A percentile compares a stretch with the other conserved stretches of the same genome.
These are phyloP conservation scores for Acanthurus lineatus DNA, from an alignment of 2,797 vertebrate genomes.

Conservation along the genomic window DNA sequence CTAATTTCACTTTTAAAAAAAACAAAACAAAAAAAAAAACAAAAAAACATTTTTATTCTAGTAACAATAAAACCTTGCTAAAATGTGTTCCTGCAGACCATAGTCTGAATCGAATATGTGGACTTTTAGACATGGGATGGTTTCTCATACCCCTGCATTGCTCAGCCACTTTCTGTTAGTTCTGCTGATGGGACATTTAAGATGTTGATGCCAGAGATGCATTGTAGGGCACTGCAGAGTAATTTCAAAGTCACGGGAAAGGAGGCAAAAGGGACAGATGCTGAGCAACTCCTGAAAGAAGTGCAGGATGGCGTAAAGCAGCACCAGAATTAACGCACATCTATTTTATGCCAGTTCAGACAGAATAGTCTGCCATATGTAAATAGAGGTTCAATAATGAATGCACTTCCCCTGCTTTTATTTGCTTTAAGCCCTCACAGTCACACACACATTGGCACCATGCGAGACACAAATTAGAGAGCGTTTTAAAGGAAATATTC, in stretches of 20 bases:
- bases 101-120: conserved; percentile 10
- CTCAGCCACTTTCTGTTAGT: conserved; percentile 28
- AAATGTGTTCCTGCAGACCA: neutral
- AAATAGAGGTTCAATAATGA: conserved; percentile 89
- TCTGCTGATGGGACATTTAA: conserved; percentile 53
- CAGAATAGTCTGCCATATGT: conserved; percentile 86
- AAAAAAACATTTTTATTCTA: neutral
- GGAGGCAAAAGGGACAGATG: conserved; percentile 62
- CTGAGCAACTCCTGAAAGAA: conserved; percentile 75
- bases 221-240: conserved; percentile 44
- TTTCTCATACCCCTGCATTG: conserved; percentile 22
- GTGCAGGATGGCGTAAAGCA: conserved; percentile 63
- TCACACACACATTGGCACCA: conserved; percentile 83
- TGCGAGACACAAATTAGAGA: conserved; percentile 89
- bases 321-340: conserved; percentile 78
- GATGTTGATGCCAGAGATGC: conserved; percentile 52
- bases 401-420: conserved; percentile 90
- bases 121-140: conserved; percentile 2
- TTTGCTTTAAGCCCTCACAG: conserved; percentile 87
- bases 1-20: conserved; percentile 35
- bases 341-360: conserved; percentile 87
- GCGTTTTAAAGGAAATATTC: conserved; percentile 91
- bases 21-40: too few relatives aligned
- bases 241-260: conserved; percentile 65
- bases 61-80: neutral